Percentiles rank a stretch among this genome's conserved stretches.
phyloP scores from a whole-genome alignment of 2,113 vertebrate species.

The Rhinolophus sinicus region DNA sequence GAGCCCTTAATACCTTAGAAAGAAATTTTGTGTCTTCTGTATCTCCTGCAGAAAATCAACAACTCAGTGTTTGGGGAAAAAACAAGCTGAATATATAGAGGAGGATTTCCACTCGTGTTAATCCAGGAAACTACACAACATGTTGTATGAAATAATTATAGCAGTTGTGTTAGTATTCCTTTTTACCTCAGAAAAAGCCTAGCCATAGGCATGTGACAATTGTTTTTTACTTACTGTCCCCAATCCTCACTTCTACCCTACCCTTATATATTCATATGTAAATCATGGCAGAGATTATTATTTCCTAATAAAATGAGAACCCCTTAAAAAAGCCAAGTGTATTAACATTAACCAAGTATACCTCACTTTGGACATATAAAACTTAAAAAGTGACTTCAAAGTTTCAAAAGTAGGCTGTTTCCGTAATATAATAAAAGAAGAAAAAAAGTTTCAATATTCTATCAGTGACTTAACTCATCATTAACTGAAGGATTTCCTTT shows the following conservation, averaged over 20 bases:
- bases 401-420: neutral
- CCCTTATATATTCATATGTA: too few relatives aligned
- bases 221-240: neutral
- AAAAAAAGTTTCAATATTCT: neutral
- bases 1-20: neutral
- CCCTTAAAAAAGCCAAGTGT: neutral
- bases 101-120: neutral
- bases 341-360: neutral
- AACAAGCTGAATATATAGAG: neutral
- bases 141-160: conserved; percentile 22
- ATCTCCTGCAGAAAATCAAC: neutral
- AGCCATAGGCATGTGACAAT: neutral
- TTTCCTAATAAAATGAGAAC: conserved; percentile 6
- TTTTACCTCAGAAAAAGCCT: conserved; percentile 10
- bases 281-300: neutral
- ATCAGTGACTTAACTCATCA: neutral
- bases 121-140: neutral
- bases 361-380: neutral
- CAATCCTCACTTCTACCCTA: neutral
- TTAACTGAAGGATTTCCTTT: conserved; percentile 13
- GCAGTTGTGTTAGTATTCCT: neutral
- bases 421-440: neutral
- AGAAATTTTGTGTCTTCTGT: neutral
- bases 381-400: neutral
- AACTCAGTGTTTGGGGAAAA: neutral